Base-by-base conservation (phyloP, 2,888 invertebrate species). In the Drymonia ruficornis region DNA sequence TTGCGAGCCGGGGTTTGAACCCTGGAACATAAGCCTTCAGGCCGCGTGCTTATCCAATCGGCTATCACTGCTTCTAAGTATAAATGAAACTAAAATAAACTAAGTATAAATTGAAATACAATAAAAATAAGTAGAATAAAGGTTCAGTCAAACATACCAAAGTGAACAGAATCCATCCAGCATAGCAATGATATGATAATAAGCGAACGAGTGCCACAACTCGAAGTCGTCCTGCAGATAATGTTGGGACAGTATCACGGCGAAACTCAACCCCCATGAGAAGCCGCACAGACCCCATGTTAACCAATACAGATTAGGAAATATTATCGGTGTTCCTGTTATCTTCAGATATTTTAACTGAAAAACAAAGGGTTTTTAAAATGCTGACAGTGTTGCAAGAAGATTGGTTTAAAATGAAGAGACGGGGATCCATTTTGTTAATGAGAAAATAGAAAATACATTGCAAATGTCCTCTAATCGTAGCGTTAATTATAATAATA, bases 101-200 rank as follows among this genome's bases (percentile, higher is more conserved):
- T n/a, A n/a, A n/a, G n/a, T n/a, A n/a, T n/a, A n/a, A n/a, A n/a
- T n/a, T n/a, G n/a, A n/a, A n/a, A n/a, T n/a, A n/a, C n/a, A n/a
- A n/a, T n/a, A n/a, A n/a, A n/a, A n/a, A n/a, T n/a, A n/a, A n/a
- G n/a, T n/a, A n/a, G n/a, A n/a, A n/a, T n/a, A n/a, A n/a, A n/a
- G n/a, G n/a, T n/a, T n/a, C n/a, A n/a, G n/a, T 16, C 52, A 40
- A 29, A 76, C 85, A 70, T 76, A 95, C 96, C 96, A 96, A 34
- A 96, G 79, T 28, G 95, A 94, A 76, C 95, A 95, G 56, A 96
- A 94, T 53, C 95, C 94, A 73, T 96, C 96, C 43, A 96, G 72
- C 96, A 96, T 96, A 5, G 96, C 96, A 55, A 96, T 93, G 31
- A 96, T 95, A 59, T 95, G 96, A 71, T 95, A 96, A 68, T 96